Evolutionary conservation across 2,888 invertebrate genomes (phyloP).

Genomic region (Danaus chrysippus): DNA sequence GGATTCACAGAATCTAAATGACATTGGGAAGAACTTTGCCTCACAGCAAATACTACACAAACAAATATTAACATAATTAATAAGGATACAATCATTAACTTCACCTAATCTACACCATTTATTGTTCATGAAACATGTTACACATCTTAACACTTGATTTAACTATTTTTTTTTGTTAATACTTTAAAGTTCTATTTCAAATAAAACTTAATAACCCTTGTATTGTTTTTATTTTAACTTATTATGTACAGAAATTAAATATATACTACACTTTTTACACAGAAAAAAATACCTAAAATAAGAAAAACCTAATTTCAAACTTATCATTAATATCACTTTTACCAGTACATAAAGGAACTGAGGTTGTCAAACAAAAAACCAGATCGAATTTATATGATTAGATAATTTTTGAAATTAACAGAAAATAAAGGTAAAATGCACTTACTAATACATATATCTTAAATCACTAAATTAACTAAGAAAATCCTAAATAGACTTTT

Average conservation of each 20-base stretch:
- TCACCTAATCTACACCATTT: background rate
- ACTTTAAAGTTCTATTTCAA: slow-evolving; percentile 6
- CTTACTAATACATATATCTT: too few species aligned
- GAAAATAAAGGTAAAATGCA: background rate
- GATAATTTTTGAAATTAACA: slow-evolving; percentile 7
- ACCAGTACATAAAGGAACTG: slow-evolving; percentile 69
- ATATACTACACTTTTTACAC: slow-evolving; percentile 10
- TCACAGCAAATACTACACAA: slow-evolving; percentile 45
- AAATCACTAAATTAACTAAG: too few species aligned
- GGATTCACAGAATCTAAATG: slow-evolving; percentile 76
- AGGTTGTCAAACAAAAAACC: slow-evolving; percentile 43
- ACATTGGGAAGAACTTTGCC: slow-evolving; percentile 52
- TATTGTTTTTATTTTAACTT: slow-evolving; percentile 16
- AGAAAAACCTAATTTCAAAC: slow-evolving; percentile 46
- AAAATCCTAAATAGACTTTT: background rate
- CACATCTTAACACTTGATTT: background rate
- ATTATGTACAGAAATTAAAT: slow-evolving; percentile 16
- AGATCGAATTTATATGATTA: slow-evolving; percentile 41
- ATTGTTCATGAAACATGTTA: slow-evolving; percentile 1
- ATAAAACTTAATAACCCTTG: slow-evolving; percentile 6
- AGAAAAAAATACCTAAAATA: slow-evolving; percentile 20
- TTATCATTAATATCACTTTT: slow-evolving; percentile 73
- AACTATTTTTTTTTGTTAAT: background rate
- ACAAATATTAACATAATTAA: slow-evolving; percentile 13
- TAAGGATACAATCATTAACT: background rate